Base-by-base conservation (phyloP, 2,888 invertebrate species). In the Stegana nigrithorax region DNA sequence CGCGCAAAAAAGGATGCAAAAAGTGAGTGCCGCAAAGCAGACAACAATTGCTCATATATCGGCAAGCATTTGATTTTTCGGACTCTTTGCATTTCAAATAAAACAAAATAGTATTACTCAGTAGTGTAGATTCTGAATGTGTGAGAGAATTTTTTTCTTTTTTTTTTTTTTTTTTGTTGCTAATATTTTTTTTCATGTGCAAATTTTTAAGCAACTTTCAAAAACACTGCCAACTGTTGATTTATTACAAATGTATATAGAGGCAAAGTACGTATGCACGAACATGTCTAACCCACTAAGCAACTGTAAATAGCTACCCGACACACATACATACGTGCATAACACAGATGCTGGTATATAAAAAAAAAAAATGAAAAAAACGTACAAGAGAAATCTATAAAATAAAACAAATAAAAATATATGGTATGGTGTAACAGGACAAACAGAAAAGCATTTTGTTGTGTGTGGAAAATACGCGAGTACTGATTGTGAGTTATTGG, bases 401-500 rank as follows among this genome's bases (percentile, higher is more conserved):
- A 32, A 32, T 12, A n/a, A 4, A 1, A n/a, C 32, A 8, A n/a
- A 32, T 12, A 32, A 32, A 32, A 25, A 44, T 53, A 56, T 60
- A 36, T n/a, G 17, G 29, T 56, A 59, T 39, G 36, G 47, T 45
- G 21, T 44, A 21, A 39, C 44, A 25, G 50, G 25, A 42, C n/a
- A 39, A 39, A 61, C 23, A 23, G 4, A 3, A 23, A 8, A n/a
- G 25, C 14, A 14, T 39, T 23, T 14, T 7, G n/a, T 17, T 25
- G 26, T 26, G 44, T 14, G 10, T 12, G 12, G 6, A 45, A 45
- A 12, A n/a, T 55, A 64, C 65, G 67, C 47, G 63, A 60, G 61
- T 60, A 67, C 62, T 72, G 73, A 72, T 65, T 67, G 67, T 68
- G 68, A 65, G 66, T 62, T 70, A 69, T 75, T 68, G 72, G 67